Percentiles rank a stretch among this genome's conserved stretches.
Conservation (phyloP, 2,113 vertebrate species). For the Macaca mulatta region DNA sequence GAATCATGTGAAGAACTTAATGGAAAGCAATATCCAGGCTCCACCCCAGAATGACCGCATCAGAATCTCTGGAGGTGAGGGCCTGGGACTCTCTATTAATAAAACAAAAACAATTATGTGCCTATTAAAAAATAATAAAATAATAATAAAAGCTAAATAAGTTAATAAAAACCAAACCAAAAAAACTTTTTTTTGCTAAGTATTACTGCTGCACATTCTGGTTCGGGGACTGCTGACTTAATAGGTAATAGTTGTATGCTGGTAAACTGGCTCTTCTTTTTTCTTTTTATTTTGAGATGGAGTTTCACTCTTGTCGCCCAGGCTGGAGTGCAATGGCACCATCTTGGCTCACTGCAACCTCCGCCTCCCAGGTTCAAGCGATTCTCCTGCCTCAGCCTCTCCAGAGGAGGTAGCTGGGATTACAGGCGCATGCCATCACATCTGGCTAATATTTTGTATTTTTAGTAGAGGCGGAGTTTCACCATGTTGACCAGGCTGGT, state of each 20-base stretch:
- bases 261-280: background rate
- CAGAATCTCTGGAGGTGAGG: background rate
- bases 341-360: too few species aligned
- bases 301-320: too few species aligned
- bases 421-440: too few species aligned
- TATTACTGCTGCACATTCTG: background rate
- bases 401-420: too few species aligned
- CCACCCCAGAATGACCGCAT: background rate
- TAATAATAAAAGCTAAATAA: background rate
- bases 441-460: too few species aligned
- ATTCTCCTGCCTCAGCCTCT: too few species aligned
- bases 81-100: background rate
- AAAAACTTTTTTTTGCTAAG: background rate
- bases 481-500: too few species aligned
- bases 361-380: too few species aligned
- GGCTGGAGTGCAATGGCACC: too few species aligned
- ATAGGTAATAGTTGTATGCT: background rate
- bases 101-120: background rate
- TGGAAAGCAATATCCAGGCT: background rate
- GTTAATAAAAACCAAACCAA: background rate
- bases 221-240: background rate
- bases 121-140: background rate
- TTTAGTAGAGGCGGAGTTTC: too few species aligned
- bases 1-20: background rate
- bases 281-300: too few species aligned